These are phyloP conservation scores for Drosophila suboccidentalis DNA, from an alignment of 2,888 invertebrate species.

Conservation along the genomic window DNA sequence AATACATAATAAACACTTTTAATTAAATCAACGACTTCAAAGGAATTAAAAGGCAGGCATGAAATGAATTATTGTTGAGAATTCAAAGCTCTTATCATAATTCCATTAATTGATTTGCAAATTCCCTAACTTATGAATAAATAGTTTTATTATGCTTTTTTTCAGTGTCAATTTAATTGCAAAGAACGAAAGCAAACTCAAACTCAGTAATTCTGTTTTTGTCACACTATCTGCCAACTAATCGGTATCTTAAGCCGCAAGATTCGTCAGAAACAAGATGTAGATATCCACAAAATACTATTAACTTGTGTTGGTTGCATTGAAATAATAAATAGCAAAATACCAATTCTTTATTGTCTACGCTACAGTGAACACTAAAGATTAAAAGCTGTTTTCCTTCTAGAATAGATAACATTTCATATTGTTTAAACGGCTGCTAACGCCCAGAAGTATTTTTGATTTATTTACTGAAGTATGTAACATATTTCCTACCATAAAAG, in stretches of 20 bases:
- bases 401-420: slow-evolving; percentile 13
- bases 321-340: slow-evolving; percentile 1
- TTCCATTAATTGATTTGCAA: slow-evolving; percentile 7
- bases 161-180: too few relatives aligned
- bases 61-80: background rate
- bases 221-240: too few relatives aligned
- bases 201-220: too few relatives aligned
- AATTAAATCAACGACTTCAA: slow-evolving; percentile 5
- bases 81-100: background rate
- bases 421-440: slow-evolving; percentile 19
- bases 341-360: slow-evolving; percentile 1
- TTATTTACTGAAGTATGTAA: slow-evolving; percentile 7
- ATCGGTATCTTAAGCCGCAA: too few relatives aligned
- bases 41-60: background rate
- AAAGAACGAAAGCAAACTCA: background rate
- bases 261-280: background rate
- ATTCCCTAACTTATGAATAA: slow-evolving; percentile 1
- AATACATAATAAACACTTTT: background rate
- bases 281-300: background rate
- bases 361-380: background rate
- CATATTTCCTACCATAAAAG: background rate
- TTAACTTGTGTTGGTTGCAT: background rate
- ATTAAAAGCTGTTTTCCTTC: slow-evolving; percentile 2
- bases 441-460: slow-evolving; percentile 15
- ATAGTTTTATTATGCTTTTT: background rate